Percentiles rank a stretch among this genome's conserved stretches.
Conservation (phyloP, 2,797 vertebrate genomes). For the Betta splendens region DNA sequence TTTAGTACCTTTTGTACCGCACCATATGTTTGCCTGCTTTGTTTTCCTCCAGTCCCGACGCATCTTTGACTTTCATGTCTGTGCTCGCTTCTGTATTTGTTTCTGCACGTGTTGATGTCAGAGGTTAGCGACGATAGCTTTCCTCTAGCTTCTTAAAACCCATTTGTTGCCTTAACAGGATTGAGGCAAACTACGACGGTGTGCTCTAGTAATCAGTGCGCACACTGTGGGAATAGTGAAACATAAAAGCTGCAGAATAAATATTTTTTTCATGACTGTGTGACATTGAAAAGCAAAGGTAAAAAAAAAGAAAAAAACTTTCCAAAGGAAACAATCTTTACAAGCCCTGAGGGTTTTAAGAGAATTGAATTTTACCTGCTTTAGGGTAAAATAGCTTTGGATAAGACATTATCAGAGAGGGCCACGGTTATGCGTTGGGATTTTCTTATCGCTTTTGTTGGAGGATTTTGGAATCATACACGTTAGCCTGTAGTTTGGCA, state of each 20-base stretch:
- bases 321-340: constrained; percentile 36
- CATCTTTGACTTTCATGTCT: too few relatives aligned
- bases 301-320: background rate
- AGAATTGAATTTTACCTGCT: constrained; percentile 44
- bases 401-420: constrained; percentile 48
- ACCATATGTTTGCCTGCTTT: too few relatives aligned
- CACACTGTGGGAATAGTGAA: background rate
- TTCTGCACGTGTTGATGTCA: too few relatives aligned
- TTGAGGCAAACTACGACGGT: too few relatives aligned
- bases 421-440: constrained; percentile 39
- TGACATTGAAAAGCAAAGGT: constrained; percentile 22
- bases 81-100: too few relatives aligned
- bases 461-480: constrained; percentile 59
- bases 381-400: constrained; percentile 45
- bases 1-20: too few relatives aligned
- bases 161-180: too few relatives aligned
- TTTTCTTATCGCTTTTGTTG: constrained; percentile 52
- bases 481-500: constrained; percentile 52
- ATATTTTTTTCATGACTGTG: constrained; percentile 16
- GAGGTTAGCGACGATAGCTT: too few relatives aligned
- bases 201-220: too few relatives aligned
- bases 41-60: too few relatives aligned
- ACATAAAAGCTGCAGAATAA: background rate
- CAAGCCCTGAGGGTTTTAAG: constrained; percentile 33
- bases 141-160: too few relatives aligned